Evolutionary conservation across 2,888 invertebrate genomes (phyloP), one percentile per base, ranked within the genome.

Genomic region (Taenaris catops): DNA sequence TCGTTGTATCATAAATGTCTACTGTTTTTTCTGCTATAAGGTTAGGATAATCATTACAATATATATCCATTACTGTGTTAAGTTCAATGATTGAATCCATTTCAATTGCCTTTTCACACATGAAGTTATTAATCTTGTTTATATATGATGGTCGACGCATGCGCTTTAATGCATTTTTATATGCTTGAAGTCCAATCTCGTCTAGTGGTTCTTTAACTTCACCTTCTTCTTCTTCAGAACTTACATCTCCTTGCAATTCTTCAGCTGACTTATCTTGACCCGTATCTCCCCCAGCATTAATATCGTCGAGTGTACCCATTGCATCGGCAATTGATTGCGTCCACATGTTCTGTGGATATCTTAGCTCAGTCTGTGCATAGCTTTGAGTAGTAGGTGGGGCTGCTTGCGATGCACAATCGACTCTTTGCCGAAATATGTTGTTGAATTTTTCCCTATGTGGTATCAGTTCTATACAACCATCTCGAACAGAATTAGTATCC

Each of bases 291-390:
- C 63, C 78, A 28, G 71, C 71, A 1, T 49, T 38, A 41, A 67
- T 59, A 24, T 58, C 67, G 12, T 14, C 45, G 2, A 44, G 35
- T 34, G 55, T 47, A 4, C 73, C 76, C 25, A 80, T 49, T 14
- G 72, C 61, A 42, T 81, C 80, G 9, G 76, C 73, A 45, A 81
- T 71, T 1, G 87, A 93, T 55, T 94, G 94, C 0, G 91, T 91
- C 89, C 91, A 91, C 38, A 88, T 86, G 63, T 93, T 93, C 39
- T 88, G 79, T 1, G 92, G 92, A 60, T 92, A 92, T 19, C 89
- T 88, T 6, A 91, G 88, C 31, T 78, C 81, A 0, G 94, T 94
- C 78, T 94, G 94, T 16, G 91, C 91, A 41, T 84, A 81, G 39
- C 73, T 78, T 7, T 79, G 55, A 0, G 64, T 40, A 25, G 59